phyloP scores from a whole-genome alignment of 2,797 vertebrate genomes.

The Picus viridis region DNA sequence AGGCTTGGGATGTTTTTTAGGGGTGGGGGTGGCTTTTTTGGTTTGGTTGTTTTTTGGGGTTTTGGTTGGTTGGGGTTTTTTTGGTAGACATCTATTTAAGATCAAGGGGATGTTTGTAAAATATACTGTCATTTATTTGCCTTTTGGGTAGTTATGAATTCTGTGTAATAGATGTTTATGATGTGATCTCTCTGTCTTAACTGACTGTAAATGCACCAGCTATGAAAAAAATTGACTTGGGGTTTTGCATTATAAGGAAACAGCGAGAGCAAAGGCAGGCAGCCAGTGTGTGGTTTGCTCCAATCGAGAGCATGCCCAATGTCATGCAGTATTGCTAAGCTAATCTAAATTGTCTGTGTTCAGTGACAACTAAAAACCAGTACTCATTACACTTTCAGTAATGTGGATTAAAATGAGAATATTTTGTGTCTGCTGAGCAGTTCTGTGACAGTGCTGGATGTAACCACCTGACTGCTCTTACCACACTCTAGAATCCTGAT shows the following conservation, averaged over 20 bases:
- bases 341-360: not conserved
- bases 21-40: not conserved
- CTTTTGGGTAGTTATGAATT: not conserved
- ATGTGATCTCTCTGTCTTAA: not conserved
- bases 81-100: not conserved
- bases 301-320: accelerated
- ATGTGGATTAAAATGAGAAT: not conserved
- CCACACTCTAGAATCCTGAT: accelerated
- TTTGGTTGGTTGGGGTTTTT: not conserved
- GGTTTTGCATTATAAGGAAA: not conserved
- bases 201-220: not conserved
- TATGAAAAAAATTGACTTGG: not conserved
- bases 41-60: too few species aligned
- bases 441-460: not conserved
- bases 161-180: not conserved
- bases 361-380: not conserved
- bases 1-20: not conserved
- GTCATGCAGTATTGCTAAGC: not conserved
- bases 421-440: not conserved
- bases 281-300: not conserved
- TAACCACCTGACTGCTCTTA: not conserved
- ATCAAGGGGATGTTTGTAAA: not conserved
- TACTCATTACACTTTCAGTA: not conserved
- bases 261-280: not conserved
- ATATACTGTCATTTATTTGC: not conserved